Evolutionary conservation across 2,888 invertebrate genomes (phyloP).

Genomic region (Trilocha varians): DNA sequence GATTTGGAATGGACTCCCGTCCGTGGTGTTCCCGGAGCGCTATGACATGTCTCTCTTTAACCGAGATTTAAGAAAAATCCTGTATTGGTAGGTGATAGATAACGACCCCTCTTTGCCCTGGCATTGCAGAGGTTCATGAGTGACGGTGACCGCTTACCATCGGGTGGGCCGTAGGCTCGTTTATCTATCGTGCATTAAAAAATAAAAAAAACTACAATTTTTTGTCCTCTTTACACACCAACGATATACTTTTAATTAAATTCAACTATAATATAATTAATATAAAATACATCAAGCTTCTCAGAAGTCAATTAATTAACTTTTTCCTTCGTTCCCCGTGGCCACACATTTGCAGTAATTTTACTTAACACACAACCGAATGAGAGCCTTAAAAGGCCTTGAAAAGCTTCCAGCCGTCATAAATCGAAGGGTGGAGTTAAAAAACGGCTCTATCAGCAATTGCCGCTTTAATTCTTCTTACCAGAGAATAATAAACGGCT

Average conservation of each 20-base stretch:
- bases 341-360: conserved; percentile 31
- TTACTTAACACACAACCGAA: conserved; percentile 27
- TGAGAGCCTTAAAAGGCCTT: conserved; percentile 44
- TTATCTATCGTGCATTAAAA: no score
- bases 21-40: no score
- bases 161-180: background rate
- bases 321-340: conserved; percentile 29
- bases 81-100: no score
- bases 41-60: no score
- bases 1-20: no score
- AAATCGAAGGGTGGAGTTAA: conserved; percentile 50
- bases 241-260: background rate
- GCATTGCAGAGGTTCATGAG: no score
- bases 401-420: conserved; percentile 42
- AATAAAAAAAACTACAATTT: background rate
- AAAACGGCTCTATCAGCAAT: conserved; percentile 53
- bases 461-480: conserved; percentile 49
- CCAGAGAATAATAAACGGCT: no score
- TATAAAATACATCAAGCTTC: background rate
- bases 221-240: no score
- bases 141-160: no score
- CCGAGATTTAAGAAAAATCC: no score
- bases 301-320: conserved; percentile 18
- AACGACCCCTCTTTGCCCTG: no score
- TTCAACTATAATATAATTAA: background rate